Evolutionary conservation across 2,113 vertebrate genomes (phyloP).

Genomic region (Gasterosteus aculeatus): DNA sequence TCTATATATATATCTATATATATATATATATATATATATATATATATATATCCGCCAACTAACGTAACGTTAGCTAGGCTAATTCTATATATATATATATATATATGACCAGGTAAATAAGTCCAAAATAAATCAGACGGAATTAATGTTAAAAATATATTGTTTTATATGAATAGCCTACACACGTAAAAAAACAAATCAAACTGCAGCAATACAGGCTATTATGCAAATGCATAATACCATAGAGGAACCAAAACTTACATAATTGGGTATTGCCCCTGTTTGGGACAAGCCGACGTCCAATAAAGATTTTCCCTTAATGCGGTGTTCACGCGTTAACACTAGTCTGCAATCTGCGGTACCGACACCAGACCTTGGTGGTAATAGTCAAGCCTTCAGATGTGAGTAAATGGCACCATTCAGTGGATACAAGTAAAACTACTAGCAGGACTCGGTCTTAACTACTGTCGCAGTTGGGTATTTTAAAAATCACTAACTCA

Average conservation of each 20-base stretch:
- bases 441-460: neutral
- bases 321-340: neutral
- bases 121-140: neutral
- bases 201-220: neutral
- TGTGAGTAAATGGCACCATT: constrained; percentile 20
- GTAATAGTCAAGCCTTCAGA: neutral
- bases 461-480: neutral
- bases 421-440: constrained; percentile 17
- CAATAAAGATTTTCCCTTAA: neutral
- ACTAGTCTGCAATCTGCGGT: constrained; percentile 18
- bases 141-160: neutral
- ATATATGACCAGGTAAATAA: neutral
- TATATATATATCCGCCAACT: no score
- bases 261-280: neutral
- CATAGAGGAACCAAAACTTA: neutral
- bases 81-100: no score
- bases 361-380: neutral
- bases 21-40: no score
- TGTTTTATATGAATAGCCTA: neutral
- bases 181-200: neutral
- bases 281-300: neutral
- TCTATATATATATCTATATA: no score
- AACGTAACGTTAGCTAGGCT: no score
- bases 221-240: neutral
- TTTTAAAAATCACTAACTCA: neutral